Evolutionary conservation across 2,797 vertebrate species (phyloP).

Genomic region (Chiropotes sagulatus): DNA sequence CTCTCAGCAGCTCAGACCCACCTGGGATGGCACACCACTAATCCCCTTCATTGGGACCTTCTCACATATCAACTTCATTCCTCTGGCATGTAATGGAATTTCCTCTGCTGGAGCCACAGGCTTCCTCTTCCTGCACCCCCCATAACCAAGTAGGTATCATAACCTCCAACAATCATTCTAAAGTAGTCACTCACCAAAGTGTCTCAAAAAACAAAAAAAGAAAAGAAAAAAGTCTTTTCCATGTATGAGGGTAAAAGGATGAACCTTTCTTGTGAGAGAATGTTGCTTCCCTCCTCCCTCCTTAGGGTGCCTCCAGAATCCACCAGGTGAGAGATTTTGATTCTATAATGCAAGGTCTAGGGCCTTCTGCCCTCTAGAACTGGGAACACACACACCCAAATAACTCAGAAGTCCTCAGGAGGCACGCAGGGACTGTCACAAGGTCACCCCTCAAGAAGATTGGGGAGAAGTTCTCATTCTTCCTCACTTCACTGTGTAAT

Average conservation of each 20-base stretch:
- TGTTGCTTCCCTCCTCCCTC: neutral
- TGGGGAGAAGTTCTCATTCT: neutral
- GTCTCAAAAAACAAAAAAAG: neutral
- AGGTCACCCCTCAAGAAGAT: neutral
- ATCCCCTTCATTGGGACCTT: neutral
- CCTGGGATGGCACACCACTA: neutral
- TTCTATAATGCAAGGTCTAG: neutral
- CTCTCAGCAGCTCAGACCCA: neutral
- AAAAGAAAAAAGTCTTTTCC: neutral
- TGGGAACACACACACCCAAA: neutral
- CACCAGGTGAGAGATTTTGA: neutral
- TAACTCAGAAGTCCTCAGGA: accelerated
- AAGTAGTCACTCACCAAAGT: neutral
- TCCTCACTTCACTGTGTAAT: neutral
- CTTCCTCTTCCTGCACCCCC: neutral
- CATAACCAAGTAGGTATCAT: neutral
- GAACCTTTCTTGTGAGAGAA: neutral
- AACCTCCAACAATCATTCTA: neutral
- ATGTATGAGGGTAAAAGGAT: neutral
- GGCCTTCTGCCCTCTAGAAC: neutral
- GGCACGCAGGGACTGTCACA: neutral
- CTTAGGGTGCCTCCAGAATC: neutral
- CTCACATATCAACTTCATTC: neutral
- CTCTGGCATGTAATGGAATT: neutral
- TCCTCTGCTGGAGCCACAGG: neutral